Conservation (phyloP, 2,888 invertebrate species). For the Cephus pulcher region DNA sequence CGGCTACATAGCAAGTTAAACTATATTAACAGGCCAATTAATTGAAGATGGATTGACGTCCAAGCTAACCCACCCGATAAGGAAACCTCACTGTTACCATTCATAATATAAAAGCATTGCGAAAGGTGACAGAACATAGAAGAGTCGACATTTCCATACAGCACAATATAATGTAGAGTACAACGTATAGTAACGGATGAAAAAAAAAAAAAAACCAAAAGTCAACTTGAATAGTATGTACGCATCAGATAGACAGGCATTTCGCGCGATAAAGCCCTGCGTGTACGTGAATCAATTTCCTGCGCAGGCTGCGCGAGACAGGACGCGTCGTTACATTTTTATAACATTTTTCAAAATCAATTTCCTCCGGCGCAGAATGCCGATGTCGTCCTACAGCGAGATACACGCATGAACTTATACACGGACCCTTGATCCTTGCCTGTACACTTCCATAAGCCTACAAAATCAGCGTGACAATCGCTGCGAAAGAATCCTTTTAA, state of each 20-base stretch:
- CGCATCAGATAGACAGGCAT: not conserved
- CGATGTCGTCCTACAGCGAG: not conserved
- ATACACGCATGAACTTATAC: not conserved
- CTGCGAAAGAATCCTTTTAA: not conserved
- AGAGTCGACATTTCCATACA: not conserved
- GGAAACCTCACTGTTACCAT: not conserved
- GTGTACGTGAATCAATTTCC: conserved; percentile 26
- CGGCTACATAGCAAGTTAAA: not conserved
- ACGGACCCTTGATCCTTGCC: not conserved
- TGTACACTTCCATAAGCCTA: not conserved
- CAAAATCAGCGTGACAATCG: not conserved
- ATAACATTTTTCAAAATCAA: conserved; percentile 19
- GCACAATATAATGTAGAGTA: not conserved
- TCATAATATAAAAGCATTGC: not conserved
- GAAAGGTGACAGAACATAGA: not conserved
- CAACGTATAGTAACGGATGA: not conserved
- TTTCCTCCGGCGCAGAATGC: conserved; percentile 14
- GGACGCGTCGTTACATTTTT: conserved; percentile 18
- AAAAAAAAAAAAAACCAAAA: not conserved
- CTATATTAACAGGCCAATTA: not conserved
- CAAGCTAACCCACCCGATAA: not conserved
- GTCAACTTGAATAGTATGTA: not conserved
- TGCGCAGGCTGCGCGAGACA: conserved; percentile 24
- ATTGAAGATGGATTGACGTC: not conserved
- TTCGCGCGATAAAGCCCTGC: conserved; percentile 5